Base-by-base conservation (phyloP, 1,140 invertebrate genomes). In the Idris sp. region DNA sequence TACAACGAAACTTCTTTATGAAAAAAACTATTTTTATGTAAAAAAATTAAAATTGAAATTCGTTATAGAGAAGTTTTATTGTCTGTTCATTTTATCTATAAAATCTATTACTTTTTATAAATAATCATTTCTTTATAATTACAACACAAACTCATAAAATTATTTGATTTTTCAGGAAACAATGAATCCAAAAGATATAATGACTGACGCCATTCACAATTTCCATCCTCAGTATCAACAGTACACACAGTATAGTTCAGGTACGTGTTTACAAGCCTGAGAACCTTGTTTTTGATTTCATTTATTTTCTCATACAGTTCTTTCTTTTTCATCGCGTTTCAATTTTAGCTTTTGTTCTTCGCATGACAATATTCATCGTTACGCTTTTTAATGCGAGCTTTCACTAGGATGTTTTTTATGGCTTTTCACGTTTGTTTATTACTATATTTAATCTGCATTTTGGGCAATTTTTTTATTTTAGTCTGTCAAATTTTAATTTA, bases 211-310 rank as follows among this genome's bases (percentile, higher is more conserved):
- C 82, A 99, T 99, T 86, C 98, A 99, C 89, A 99, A 99, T 89
- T 99, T 99, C 91, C 98, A 99, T 90, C 98, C 98, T 18, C 97
- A 99, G 81, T 99, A 99, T 89, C 97, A 99, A 88, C 98, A 99
- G 86, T 99, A 99, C 87, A 99, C 98, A 4, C 98, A 99, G 83
- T 98, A 98, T 86, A 96, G 95, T 88, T 95, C 95, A 85, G 93
- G 95, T 96, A 90, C 90, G 89, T 89, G 75, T 53, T n/a, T 11
- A 1, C 1, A 13, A 9, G 18, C 2, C 11, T 0, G 3, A 11
- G 16, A 43, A 11, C 16, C 33, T 8, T n/a, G 8, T 33, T 53
- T 11, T 53, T 10, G 76, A 62, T 82, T 79, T 75, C 36, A 58
- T 73, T 74, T 75, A 58, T 41, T 81, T 64, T 40, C 44, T 64